These are phyloP conservation scores for Ooceraea biroi DNA, from an alignment of 1,140 invertebrate genomes.

Conservation along the genomic window DNA sequence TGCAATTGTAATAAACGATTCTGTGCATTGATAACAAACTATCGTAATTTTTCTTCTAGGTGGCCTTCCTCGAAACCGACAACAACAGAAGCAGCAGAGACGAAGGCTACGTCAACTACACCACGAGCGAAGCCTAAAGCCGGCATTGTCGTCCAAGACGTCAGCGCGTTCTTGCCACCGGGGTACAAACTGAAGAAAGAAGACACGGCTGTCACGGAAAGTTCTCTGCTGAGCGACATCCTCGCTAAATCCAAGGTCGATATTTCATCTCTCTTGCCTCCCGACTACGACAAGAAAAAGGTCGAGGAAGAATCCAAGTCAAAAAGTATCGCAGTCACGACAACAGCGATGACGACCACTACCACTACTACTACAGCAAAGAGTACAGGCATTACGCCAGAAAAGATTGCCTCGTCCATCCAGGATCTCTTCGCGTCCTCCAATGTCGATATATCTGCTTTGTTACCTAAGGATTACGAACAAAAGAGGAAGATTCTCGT, in stretches of 20 bases:
- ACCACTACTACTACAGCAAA: conserved; percentile 71
- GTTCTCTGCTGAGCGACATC: conserved; percentile 78
- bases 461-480: conserved; percentile 88
- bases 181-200: conserved; percentile 88
- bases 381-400: conserved; percentile 35
- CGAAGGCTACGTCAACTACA: conserved; percentile 16
- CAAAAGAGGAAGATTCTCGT: conserved; percentile 75
- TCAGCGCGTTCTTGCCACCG: conserved; percentile 89
- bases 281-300: conserved; percentile 86
- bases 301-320: conserved; percentile 72
- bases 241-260: conserved; percentile 87
- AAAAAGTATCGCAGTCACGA: conserved; percentile 68
- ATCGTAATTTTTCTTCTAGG: conserved; percentile 16
- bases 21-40: not conserved
- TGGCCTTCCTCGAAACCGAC: conserved; percentile 69
- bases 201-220: conserved; percentile 77
- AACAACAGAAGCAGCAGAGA: conserved; percentile 61
- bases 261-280: conserved; percentile 88
- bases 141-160: conserved; percentile 83
- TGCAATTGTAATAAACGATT: not conserved
- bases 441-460: conserved; percentile 87
- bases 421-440: conserved; percentile 85
- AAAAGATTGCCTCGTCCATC: conserved; percentile 80
- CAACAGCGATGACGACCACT: conserved; percentile 72
- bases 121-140: conserved; percentile 55